Evolutionary conservation across 2,113 vertebrate species (phyloP), one percentile per base, ranked within the genome.

Genomic region (Sinocyclocheilus rhinocerous): DNA sequence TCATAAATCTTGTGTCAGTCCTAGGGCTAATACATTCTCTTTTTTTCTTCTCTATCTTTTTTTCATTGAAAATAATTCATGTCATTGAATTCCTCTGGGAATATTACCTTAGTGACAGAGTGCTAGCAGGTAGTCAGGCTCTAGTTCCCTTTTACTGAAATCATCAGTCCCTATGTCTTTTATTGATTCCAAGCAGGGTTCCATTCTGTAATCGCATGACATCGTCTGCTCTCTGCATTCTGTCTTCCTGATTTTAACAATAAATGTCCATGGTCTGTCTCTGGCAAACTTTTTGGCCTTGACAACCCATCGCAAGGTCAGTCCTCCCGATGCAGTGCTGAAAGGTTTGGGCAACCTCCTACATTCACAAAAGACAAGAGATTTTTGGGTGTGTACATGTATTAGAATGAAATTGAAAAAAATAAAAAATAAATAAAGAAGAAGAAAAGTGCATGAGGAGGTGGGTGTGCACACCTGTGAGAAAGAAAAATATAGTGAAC

Each of bases 301-400:
- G 92, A 92, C 91, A 86, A 90, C 63, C 7, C 67, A 75, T 52
- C 16, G 90, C 92, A 94, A 94, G 94, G 93, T 94, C 91, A 86
- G 88, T 88, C 84, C 87, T 91, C 90, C 89, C 92, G 90, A 94
- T 93, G 91, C 91, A 93, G 88, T 84, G 91, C 94, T 94, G 48
- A 87, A 91, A 94, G 93, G 93, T 91, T 89, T 91, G 88, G 92
- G 93, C 94, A 93, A 95, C 93, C 93, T 95, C 92, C 90, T 93
- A 94, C 87, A 72, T 87, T 90, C 89, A 2, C 87, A 87, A 89
- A 86, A 85, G 88, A 76, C 87, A 69, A 87, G 76, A 78, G 20
- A 70, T 24, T 6, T 18, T 83, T 36, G 22, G 63, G 61, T 61
- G 79, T 45, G 79, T n/a, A 36, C 36, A 84, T 65, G 48, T 73